Base-by-base conservation (phyloP, 2,797 vertebrate species). In the Pseudopleuronectes americanus region DNA sequence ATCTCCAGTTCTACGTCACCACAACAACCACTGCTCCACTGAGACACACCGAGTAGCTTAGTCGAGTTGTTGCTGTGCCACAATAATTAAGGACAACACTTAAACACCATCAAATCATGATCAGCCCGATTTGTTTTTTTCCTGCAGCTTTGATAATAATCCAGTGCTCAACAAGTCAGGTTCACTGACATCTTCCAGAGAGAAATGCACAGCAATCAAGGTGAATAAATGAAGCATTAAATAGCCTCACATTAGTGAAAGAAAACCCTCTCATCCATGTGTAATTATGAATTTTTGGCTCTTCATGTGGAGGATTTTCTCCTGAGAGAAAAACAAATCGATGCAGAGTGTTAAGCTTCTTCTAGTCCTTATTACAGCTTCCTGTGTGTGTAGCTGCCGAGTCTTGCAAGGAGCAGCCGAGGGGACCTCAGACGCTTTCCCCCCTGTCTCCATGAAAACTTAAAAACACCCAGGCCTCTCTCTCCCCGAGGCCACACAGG, bases 341-440 rank as follows among this genome's bases (percentile, higher is more conserved):
- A 21, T 19, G 21, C 75, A 49, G 61, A 75, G 67, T 69, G 38
- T 65, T 73, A 68, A 83, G 64, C 76, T 76, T 78, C 53, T 64
- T 64, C 67, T 57, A 54, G 71, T 84, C 83, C 86, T 89, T 90
- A 92, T 91, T 90, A 90, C 87, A 80, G 81, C 70, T 89, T 89
- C 85, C 81, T 79, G 81, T 73, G 55, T 89, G 61, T 81, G 65
- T 58, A 68, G 77, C 67, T 71, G 75, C 65, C 4, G 8, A 56
- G 79, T 79, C 78, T 70, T 81, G 75, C 63, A 57, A 76, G 71
- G 69, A 38, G 28, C 68, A 69, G 31, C 66, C 31, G 10, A 64
- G 77, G 56, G 31, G 72, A 84, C 74, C 55, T 71, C 56, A 80
- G 45, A 65, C 13, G 13, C 8, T 9, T 9, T 47, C 41, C 23